Base-by-base conservation (phyloP, 2,113 vertebrate species). In the Petromus typicus region DNA sequence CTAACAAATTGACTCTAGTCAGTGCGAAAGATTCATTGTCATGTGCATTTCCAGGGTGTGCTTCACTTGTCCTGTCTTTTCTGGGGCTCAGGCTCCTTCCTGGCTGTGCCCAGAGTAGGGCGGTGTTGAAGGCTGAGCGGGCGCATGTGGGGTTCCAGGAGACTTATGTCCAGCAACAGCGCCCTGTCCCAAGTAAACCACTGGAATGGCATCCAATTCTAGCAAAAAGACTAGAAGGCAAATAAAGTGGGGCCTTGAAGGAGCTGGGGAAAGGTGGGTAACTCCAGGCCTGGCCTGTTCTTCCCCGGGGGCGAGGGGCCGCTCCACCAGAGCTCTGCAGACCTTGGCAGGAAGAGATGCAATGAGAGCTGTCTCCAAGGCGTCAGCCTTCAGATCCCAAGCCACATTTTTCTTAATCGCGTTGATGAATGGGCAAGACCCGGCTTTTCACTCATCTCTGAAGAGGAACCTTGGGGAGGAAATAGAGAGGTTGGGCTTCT, bases 391-490 rank as follows among this genome's bases (percentile, higher is more conserved):
- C 63, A 83, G 95, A 82, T 93, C 82, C 73, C 40, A 63, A 48
- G 90, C 67, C 34, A 79, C 94, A 95, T 96, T 90, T 93, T 87
- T 97, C 95, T 97, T 88, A 87, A 90, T 95, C 88, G 37, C 34
- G 5, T 32, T 93, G 82, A 48, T 92, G 92, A 97, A 84, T 1
- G 13, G 91, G 85, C 34, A 71, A 78, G 91, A 86, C 61, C 37
- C 23, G 40, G 81, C 48, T 92, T 96, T 92, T 90, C 18, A 90
- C 61, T 94, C 71, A 88, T 56, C 48, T 59, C 51, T 73, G 76
- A 81, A 90, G 43, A 23, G 56, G 80, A 79, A 81, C 56, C 90
- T 88, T 94, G 85, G 56, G 20, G 27, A 51, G 57, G 37, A 92
- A 95, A 83, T 86, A 75, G 81, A 18, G 57, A 83, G n/a, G 61